These are phyloP conservation scores for Nibea albiflora DNA, from an alignment of 2,113 vertebrate species.

Conservation along the genomic window DNA sequence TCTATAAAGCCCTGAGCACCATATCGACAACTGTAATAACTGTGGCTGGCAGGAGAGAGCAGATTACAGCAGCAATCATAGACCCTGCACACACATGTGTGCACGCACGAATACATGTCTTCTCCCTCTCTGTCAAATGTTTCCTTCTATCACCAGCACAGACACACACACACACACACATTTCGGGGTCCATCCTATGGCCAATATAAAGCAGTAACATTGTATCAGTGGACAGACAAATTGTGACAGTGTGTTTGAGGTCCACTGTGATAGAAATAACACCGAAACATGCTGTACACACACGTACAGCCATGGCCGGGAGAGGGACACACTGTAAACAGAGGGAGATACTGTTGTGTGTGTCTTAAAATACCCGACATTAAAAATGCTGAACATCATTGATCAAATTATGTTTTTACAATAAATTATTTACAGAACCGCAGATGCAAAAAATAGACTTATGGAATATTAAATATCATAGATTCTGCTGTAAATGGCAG, in stretches of 20 bases:
- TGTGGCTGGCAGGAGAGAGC: slow-evolving; percentile 74
- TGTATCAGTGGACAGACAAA: not conserved
- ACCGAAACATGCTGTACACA: not conserved
- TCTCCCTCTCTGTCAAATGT: slow-evolving; percentile 16
- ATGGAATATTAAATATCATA: not conserved
- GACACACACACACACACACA: slow-evolving; percentile 23
- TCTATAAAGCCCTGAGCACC: slow-evolving; percentile 78
- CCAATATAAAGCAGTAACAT: slow-evolving; percentile 21
- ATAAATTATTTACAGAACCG: not conserved
- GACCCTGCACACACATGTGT: slow-evolving; percentile 20
- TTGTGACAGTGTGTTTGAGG: not conserved
- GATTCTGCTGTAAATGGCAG: not conserved
- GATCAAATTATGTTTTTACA: not conserved
- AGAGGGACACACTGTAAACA: not conserved
- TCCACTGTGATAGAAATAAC: not conserved
- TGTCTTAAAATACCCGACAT: slow-evolving; percentile 2
- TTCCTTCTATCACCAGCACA: slow-evolving; percentile 36
- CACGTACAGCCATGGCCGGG: not conserved
- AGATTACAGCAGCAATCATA: slow-evolving; percentile 75
- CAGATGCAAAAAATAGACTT: not conserved
- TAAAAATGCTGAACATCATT: not conserved
- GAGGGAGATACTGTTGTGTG: not conserved
- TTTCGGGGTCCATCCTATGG: slow-evolving; percentile 8
- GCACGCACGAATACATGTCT: slow-evolving; percentile 15
- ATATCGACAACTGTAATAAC: slow-evolving; percentile 82